A percentile compares a stretch with the other conserved stretches of the same genome.
These are phyloP conservation scores for Heliconius erato DNA, from an alignment of 2,888 invertebrate genomes.

Conservation along the genomic window DNA sequence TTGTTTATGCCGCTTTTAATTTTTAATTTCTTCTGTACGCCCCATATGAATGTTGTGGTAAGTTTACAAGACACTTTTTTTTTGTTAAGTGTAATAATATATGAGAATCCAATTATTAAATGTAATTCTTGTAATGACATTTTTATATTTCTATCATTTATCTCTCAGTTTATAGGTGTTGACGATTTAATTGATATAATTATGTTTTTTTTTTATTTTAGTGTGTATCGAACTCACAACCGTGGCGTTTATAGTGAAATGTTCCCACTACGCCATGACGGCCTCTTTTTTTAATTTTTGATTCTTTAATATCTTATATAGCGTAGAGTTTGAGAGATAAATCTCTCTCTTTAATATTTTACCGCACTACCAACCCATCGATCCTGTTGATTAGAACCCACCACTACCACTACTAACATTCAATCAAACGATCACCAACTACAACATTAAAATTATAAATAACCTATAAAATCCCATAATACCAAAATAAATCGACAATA, in stretches of 20 bases:
- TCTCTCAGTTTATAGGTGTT: too few relatives aligned
- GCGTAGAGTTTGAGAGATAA: too few relatives aligned
- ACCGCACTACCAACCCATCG: background rate
- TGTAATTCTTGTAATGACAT: background rate
- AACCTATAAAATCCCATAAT: background rate
- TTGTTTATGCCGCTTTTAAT: constrained; percentile 60
- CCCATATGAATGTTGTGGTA: constrained; percentile 11
- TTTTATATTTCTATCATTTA: too few relatives aligned
- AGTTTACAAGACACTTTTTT: constrained; percentile 4
- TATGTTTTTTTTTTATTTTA: too few relatives aligned
- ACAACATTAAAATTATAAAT: background rate
- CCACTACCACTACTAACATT: background rate
- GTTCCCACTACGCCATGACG: too few relatives aligned
- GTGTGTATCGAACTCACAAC: too few relatives aligned
- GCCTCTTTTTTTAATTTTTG: too few relatives aligned
- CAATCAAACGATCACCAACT: background rate
- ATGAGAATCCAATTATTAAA: background rate
- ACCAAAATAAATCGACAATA: constrained; percentile 4
- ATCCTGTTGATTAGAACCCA: background rate
- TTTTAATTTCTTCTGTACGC: constrained; percentile 55
- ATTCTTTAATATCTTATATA: too few relatives aligned
- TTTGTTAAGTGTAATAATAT: background rate
- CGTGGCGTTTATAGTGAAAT: too few relatives aligned
- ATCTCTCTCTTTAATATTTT: background rate
- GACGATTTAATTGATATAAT: too few relatives aligned